Base-by-base conservation (phyloP, 2,113 vertebrate genomes). In the Axis porcinus region DNA sequence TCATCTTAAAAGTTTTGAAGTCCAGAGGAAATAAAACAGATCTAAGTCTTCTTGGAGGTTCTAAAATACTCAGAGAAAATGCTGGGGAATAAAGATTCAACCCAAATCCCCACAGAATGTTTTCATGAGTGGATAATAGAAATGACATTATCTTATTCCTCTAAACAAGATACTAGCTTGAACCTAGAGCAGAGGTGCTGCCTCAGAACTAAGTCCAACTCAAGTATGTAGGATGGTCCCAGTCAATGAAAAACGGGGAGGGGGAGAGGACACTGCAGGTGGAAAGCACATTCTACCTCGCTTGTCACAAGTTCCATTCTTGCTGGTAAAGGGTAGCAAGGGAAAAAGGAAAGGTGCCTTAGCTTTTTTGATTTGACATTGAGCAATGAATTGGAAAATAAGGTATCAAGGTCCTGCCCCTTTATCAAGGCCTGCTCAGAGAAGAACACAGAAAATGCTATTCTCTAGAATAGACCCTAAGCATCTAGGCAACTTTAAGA, bases 21-120 rank as follows among this genome's bases (percentile, higher is more conserved):
- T 50, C n/a, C 64, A 90, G 74, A 90, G 36, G 78, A 91, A 93
- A 93, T 47, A 86, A 97, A 93, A 78, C 11, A 94, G 74, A 85
- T 33, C 43, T 91, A 74, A 47, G n/a, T 67, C 74, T 25, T 86
- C 94, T 82, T 58, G 27, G 6, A 13, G 60, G 16, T 33, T 88
- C 12, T 60, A 94, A 87, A 84, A 94, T 43, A 86, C 6, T 55
- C 62, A 52, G 3, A 16, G 55, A 94, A 96, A 95, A 92, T 94
- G 27, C 62, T 76, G 25, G 7, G 13, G 28, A 94, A 97, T 86
- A 92, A 94, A 83, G 33, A 94, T 54, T 74, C 64, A 87, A 84
- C 52, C 15, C 60, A 86, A 91, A 93, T 27, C 36, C 54, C n/a
- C 55, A 47, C 0, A 87, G 30, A 86, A 79, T 54, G 43, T 74